Conservation (phyloP, 2,797 vertebrate genomes). For the Acanthiza pusilla region DNA sequence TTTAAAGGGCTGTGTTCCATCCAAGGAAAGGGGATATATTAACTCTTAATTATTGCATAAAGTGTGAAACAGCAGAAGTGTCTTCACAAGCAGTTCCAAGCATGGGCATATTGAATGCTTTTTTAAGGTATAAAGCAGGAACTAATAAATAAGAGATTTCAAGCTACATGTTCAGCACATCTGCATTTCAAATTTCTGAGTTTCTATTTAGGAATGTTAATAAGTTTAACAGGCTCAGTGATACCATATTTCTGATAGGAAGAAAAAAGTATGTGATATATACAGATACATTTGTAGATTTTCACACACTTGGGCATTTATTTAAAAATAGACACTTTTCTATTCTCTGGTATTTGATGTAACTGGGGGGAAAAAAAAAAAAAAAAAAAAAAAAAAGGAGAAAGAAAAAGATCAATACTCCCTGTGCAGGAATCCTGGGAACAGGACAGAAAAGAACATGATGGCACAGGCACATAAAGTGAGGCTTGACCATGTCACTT, state of each 20-base stretch:
- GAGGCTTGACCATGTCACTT: background rate
- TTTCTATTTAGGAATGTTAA: background rate
- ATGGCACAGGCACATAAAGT: background rate
- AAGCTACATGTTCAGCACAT: background rate
- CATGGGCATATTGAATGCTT: background rate
- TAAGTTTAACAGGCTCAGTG: background rate
- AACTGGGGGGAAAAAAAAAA: background rate
- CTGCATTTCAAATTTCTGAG: background rate
- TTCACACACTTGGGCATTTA: background rate
- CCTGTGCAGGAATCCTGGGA: background rate
- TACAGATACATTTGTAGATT: background rate
- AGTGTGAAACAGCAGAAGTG: background rate
- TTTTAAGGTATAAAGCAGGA: background rate
- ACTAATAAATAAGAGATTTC: background rate
- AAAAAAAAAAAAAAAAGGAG: fast-evolving
- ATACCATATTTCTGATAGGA: background rate
- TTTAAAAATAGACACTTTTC: background rate
- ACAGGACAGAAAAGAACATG: background rate
- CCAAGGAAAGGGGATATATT: background rate
- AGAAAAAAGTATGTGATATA: background rate
- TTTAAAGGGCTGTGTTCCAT: background rate
- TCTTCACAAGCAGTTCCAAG: background rate
- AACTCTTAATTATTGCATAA: background rate
- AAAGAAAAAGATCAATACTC: background rate
- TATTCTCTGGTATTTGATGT: background rate